Conservation (phyloP, 2,888 invertebrate species). For the Eupithecia inturbata region DNA sequence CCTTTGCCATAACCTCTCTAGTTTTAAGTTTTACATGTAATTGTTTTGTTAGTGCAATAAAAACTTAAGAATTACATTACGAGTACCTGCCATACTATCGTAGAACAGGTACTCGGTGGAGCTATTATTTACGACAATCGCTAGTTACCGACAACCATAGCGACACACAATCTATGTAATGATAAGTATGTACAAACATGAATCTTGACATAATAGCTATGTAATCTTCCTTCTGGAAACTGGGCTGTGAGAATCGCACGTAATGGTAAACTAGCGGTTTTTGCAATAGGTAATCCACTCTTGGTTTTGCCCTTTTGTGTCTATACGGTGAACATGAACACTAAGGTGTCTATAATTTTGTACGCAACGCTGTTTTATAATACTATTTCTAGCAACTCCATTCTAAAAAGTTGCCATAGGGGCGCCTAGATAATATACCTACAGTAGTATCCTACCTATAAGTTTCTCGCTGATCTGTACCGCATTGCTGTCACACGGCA, state of each 20-base stretch:
- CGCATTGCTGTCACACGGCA: too few relatives aligned
- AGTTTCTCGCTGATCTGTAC: too few relatives aligned
- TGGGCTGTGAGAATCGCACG: conserved; percentile 40
- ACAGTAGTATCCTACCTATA: too few relatives aligned
- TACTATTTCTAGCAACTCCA: too few relatives aligned
- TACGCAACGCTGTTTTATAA: not conserved
- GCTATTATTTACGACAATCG: conserved; percentile 8
- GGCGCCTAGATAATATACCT: too few relatives aligned
- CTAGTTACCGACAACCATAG: conserved; percentile 22
- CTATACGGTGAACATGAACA: not conserved
- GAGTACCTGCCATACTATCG: not conserved
- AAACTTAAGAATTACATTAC: too few relatives aligned
- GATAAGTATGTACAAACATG: conserved; percentile 16
- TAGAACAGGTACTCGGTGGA: not conserved
- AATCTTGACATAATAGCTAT: conserved; percentile 33
- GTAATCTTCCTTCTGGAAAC: conserved; percentile 37
- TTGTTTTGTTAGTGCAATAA: too few relatives aligned
- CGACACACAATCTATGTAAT: conserved; percentile 29
- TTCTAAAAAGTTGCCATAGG: too few relatives aligned
- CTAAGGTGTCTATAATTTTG: not conserved
- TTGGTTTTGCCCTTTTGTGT: conserved; percentile 16
- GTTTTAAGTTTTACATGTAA: too few relatives aligned
- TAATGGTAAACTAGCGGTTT: conserved; percentile 17
- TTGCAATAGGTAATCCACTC: conserved; percentile 8
- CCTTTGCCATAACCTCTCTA: too few relatives aligned